These are phyloP conservation scores for Bellardia pandia DNA, from an alignment of 2,888 invertebrate species.

Conservation along the genomic window DNA sequence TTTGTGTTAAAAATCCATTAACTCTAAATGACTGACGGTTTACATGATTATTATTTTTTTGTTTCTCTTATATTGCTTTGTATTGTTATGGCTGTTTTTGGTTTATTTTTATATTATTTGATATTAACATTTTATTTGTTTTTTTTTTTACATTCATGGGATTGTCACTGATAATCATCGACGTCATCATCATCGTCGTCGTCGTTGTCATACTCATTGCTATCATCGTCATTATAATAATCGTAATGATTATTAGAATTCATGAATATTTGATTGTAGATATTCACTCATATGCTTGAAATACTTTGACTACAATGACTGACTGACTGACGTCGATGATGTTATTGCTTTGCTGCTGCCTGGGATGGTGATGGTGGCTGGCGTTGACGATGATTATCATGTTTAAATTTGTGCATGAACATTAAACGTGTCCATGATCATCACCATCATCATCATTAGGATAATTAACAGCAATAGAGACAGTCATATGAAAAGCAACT, in stretches of 20 bases:
- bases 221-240: slow-evolving; percentile 51
- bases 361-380: neutral
- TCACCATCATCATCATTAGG: slow-evolving; percentile 17
- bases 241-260: slow-evolving; percentile 52
- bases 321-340: neutral
- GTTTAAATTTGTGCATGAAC: slow-evolving; percentile 11
- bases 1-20: slow-evolving; percentile 71
- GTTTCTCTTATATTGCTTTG: slow-evolving; percentile 20
- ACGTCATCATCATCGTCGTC: slow-evolving; percentile 22
- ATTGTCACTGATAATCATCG: slow-evolving; percentile 63
- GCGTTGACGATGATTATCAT: slow-evolving; percentile 24
- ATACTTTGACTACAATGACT: neutral
- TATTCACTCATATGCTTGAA: slow-evolving; percentile 23
- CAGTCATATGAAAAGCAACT: slow-evolving; percentile 51
- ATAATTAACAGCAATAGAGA: slow-evolving; percentile 41
- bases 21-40: slow-evolving; percentile 67
- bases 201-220: slow-evolving; percentile 13
- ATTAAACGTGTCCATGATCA: slow-evolving; percentile 44
- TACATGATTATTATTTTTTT: slow-evolving; percentile 66
- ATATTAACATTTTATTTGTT: slow-evolving; percentile 39
- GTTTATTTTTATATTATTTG: slow-evolving; percentile 22
- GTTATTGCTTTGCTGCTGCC: neutral
- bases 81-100: slow-evolving; percentile 28
- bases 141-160: slow-evolving; percentile 10
- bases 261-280: slow-evolving; percentile 23